These are phyloP conservation scores for Brachypodius melanocephalos DNA, from an alignment of 2,113 vertebrate species.

Conservation along the genomic window DNA sequence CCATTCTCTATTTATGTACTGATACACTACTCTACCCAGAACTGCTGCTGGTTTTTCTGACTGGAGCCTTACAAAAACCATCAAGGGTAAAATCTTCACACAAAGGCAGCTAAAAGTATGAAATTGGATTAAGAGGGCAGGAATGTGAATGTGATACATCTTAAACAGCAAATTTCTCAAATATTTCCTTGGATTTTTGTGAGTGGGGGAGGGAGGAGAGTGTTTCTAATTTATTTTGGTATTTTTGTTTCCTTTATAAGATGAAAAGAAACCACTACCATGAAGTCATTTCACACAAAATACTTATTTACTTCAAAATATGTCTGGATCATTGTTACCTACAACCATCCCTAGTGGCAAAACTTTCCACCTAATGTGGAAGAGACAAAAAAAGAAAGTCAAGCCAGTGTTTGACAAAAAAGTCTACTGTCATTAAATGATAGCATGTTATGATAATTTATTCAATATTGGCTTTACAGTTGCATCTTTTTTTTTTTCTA, in stretches of 20 bases:
- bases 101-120: neutral
- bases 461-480: neutral
- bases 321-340: neutral
- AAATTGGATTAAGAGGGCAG: neutral
- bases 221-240: neutral
- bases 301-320: neutral
- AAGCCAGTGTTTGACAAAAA: neutral
- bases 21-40: neutral
- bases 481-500: neutral
- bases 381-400: neutral
- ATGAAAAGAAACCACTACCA: neutral
- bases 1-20: neutral
- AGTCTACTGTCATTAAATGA: neutral
- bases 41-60: neutral
- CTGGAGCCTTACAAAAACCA: neutral
- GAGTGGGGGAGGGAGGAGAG: rapidly evolving
- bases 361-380: neutral
- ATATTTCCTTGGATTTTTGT: neutral
- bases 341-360: neutral
- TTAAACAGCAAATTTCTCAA: neutral
- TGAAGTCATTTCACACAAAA: neutral
- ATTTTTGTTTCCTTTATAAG: neutral
- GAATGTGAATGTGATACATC: neutral
- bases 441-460: neutral
- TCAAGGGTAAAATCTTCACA: neutral